Base-by-base conservation (phyloP, 2,888 invertebrate genomes). In the Dicranocentrus wangi region DNA sequence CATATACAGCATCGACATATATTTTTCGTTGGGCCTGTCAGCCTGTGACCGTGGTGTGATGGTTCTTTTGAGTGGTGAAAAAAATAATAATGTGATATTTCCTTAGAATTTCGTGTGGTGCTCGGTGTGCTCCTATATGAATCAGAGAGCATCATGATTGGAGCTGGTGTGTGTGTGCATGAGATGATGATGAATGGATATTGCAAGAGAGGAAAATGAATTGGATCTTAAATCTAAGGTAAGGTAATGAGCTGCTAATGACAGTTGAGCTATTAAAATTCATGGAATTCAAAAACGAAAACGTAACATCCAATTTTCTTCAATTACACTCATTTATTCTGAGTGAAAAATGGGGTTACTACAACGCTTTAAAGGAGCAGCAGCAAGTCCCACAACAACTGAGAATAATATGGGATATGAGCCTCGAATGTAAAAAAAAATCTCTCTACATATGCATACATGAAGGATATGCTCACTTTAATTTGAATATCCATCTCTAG, bases 191-290 rank as follows among this genome's bases (percentile, higher is more conserved):
- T 68, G 51, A 51, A 68, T 28, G 27, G 15, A 47, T 53, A 65
- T 55, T 65, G 42, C 73, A 65, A 39, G 39, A 21, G 23, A 21
- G 21, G 23, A 42, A 69, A 61, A 63, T 61, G 60, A 69, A 76
- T 70, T 70, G 78, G 78, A 78, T 78, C 70, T 65, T 55, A 63
- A 71, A 70, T 78, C 55, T 70, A 19, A 78, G 78, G 78, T 78
- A 78, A 78, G 78, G 53, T 65, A 65, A 71, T 70, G 61, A 77
- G 61, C 55, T 70, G 70, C 65, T 78, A 78, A 71, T 71, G 70
- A 78, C 78, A 78, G 65, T 27, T 53, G 70, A 32, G 55, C 42
- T 39, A 69, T 65, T 70, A 65, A 78, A 78, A 53, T 53, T 78
- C 70, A 78, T 23, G 19, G 51, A 66, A 75, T 66, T n/a, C 43